phyloP scores from a whole-genome alignment of 2,113 vertebrate species.

The Brachyistius frenatus region DNA sequence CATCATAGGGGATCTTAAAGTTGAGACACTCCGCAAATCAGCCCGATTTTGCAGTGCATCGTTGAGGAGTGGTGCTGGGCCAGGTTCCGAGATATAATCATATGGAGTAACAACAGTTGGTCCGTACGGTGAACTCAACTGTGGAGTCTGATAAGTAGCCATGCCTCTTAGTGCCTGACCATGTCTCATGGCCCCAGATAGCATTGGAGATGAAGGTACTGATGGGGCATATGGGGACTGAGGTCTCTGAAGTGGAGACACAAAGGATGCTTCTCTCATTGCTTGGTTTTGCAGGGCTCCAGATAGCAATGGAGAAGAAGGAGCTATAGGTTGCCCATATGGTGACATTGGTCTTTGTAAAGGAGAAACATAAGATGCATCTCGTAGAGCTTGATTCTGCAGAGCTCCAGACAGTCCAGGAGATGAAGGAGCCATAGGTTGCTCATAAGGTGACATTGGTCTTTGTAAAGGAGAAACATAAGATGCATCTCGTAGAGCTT shows the following conservation, averaged over 20 bases:
- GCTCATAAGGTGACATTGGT: conserved; percentile 64
- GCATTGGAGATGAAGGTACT: conserved; percentile 72
- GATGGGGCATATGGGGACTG: conserved; percentile 69
- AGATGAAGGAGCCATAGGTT: conserved; percentile 55
- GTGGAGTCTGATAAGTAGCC: conserved; percentile 67
- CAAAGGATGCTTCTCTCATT: conserved; percentile 70
- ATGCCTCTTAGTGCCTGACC: conserved; percentile 69
- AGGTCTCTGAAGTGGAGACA: conserved; percentile 66
- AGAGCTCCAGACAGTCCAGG: conserved; percentile 72
- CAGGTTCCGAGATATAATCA: conserved; percentile 81
- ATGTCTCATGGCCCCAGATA: conserved; percentile 77
- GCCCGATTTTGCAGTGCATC: conserved; percentile 80
- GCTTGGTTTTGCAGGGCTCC: conserved; percentile 74
- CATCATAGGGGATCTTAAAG: conserved; percentile 73
- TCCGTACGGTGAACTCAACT: conserved; percentile 72
- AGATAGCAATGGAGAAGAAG: conserved; percentile 70
- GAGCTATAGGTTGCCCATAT: conserved; percentile 64
- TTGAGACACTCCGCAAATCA: conserved; percentile 63
- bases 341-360: conserved; percentile 64
- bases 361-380: conserved; percentile 70
- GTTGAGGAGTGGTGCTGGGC: conserved; percentile 76
- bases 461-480: conserved; percentile 68
- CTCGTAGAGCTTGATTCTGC: conserved; percentile 67
- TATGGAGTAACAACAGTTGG: conserved; percentile 78
- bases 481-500: conserved; percentile 65